A percentile compares a stretch with the other conserved stretches of the same genome.
Conservation (phyloP, 2,113 vertebrate genomes). For the Pseudopipra pipra region DNA sequence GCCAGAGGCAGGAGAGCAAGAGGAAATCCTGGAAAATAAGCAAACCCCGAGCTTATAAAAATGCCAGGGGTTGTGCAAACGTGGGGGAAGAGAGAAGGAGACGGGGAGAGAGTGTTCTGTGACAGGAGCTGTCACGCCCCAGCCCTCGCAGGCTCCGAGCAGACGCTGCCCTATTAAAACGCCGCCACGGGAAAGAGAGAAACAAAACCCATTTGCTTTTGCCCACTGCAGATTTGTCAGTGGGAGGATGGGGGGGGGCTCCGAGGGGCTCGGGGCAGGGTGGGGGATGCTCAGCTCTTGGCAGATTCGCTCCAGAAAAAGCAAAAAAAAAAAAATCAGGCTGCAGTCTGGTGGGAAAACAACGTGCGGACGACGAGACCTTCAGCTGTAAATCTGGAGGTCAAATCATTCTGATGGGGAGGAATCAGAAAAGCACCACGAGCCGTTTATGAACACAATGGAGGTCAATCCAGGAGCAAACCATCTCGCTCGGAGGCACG, state of each 20-base stretch:
- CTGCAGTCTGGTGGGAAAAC: background rate
- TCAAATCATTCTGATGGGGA: background rate
- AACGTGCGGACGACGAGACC: background rate
- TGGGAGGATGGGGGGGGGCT: background rate
- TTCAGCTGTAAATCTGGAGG: conserved; percentile 21
- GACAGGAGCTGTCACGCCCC: background rate
- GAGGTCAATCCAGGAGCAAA: conserved; percentile 52
- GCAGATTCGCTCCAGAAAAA: background rate
- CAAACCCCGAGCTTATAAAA: background rate
- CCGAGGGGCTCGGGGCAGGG: background rate
- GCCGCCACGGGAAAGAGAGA: background rate
- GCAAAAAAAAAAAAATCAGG: background rate
- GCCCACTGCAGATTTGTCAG: background rate
- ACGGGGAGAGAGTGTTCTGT: background rate
- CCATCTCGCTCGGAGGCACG: background rate
- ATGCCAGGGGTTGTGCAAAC: background rate
- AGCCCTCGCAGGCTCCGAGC: background rate
- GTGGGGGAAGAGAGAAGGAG: background rate
- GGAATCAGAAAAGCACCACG: conserved; percentile 2
- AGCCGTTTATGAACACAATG: conserved; percentile 23
- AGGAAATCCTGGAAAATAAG: background rate
- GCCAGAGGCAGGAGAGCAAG: background rate
- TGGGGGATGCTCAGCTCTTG: background rate
- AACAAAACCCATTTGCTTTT: background rate
- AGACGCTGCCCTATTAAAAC: background rate